Evolutionary conservation across 2,797 vertebrate species (phyloP).

Genomic region (Kryptolebias ocellatus): DNA sequence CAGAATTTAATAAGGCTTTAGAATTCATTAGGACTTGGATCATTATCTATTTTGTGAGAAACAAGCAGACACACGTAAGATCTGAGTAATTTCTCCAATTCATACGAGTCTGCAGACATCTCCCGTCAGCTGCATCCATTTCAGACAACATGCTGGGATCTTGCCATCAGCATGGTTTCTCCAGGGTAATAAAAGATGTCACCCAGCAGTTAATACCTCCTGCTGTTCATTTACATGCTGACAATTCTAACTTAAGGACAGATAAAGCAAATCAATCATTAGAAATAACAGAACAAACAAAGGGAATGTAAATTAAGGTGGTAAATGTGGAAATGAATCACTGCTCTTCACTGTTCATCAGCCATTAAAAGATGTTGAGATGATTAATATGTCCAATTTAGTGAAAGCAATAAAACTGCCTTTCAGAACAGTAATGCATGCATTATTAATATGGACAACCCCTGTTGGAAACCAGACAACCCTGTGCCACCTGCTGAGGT

Average conservation of each 20-base stretch:
- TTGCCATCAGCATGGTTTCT: conserved; percentile 35
- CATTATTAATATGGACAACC: conserved; percentile 43
- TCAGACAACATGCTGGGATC: conserved; percentile 38
- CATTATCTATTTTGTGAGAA: conserved; percentile 5
- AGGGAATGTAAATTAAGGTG: conserved; percentile 34
- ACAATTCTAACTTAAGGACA: conserved; percentile 36
- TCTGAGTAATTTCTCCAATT: conserved; percentile 15
- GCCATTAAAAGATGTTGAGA: conserved; percentile 13
- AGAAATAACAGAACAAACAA: conserved; percentile 49
- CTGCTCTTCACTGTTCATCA: conserved; percentile 46
- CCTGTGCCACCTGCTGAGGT: conserved; percentile 20
- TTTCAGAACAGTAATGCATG: conserved; percentile 25
- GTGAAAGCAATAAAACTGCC: conserved; percentile 29
- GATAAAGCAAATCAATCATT: conserved; percentile 37
- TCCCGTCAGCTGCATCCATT: conserved; percentile 42
- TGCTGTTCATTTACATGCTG: conserved; percentile 50
- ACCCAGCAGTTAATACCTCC: conserved; percentile 44
- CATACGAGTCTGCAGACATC: conserved; percentile 11
- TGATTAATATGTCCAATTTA: conserved; percentile 16
- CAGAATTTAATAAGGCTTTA: no score
- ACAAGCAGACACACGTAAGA: not conserved
- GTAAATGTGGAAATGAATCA: conserved; percentile 32
- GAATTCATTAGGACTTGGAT: not conserved
- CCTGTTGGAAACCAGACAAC: conserved; percentile 16
- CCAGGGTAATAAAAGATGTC: conserved; percentile 34